phyloP scores from a whole-genome alignment of 2,113 vertebrate genomes.

The Condylura cristata region DNA sequence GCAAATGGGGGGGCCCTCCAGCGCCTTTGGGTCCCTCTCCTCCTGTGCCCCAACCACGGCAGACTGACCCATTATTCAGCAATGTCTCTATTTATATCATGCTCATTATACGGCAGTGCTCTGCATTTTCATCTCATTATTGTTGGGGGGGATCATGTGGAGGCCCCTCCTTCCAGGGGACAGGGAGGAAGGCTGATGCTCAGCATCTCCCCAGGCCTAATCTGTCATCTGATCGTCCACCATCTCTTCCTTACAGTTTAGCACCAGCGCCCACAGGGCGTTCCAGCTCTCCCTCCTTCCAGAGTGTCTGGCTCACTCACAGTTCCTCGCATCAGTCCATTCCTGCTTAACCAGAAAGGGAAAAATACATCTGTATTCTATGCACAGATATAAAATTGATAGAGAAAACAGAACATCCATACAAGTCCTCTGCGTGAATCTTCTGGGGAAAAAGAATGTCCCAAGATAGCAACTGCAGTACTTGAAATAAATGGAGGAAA shows the following conservation, averaged over 20 bases:
- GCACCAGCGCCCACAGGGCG: not conserved
- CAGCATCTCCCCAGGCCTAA: not conserved
- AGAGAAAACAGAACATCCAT: constrained; percentile 18
- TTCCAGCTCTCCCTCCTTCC: not conserved
- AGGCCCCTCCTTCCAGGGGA: constrained; percentile 6
- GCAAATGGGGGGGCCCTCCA: not conserved
- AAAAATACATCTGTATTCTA: constrained; percentile 14
- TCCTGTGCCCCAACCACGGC: not conserved
- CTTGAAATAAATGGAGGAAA: not conserved
- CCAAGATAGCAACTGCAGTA: not conserved
- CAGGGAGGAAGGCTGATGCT: not conserved
- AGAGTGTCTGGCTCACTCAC: not conserved
- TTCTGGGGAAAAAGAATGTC: not conserved
- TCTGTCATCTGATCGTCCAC: not conserved
- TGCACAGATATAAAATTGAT: not conserved
- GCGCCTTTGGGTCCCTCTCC: not conserved
- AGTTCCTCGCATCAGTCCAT: not conserved
- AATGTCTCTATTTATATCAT: constrained; percentile 1
- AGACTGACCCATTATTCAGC: not conserved
- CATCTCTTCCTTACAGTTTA: not conserved
- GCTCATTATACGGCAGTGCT: not conserved
- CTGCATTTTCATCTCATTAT: constrained; percentile 50
- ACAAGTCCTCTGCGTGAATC: not conserved
- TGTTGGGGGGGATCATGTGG: constrained; percentile 3
- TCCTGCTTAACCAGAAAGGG: not conserved